These are phyloP conservation scores for Albula glossodonta DNA, from an alignment of 2,113 vertebrate genomes.

Conservation along the genomic window DNA sequence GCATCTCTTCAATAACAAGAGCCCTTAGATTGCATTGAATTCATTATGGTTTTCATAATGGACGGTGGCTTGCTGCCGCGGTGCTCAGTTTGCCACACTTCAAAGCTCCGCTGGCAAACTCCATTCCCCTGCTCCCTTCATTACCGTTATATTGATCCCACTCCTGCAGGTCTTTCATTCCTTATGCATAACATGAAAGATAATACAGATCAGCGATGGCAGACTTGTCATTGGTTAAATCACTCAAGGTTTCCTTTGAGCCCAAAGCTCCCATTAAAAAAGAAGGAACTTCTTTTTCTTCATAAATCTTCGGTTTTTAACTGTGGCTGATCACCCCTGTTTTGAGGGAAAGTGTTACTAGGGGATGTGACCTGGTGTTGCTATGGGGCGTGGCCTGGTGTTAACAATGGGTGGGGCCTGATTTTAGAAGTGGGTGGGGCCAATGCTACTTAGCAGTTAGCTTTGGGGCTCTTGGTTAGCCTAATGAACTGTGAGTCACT, in stretches of 20 bases:
- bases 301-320: not conserved
- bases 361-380: not conserved
- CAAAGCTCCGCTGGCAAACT: constrained; percentile 18
- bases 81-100: constrained; percentile 14
- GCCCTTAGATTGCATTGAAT: constrained; percentile 17
- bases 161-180: constrained; percentile 1
- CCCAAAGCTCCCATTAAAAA: not conserved
- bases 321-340: not conserved
- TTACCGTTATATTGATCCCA: constrained; percentile 22
- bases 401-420: not conserved
- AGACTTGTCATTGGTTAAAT: constrained; percentile 30
- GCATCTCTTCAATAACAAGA: constrained; percentile 16
- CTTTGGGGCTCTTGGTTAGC: no score
- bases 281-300: not conserved
- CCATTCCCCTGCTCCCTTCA: not conserved
- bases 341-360: no score
- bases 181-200: constrained; percentile 29
- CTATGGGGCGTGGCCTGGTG: not conserved
- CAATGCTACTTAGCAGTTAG: no score
- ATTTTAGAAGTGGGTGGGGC: no score
- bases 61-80: not conserved
- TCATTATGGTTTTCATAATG: constrained; percentile 26
- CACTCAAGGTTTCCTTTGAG: constrained; percentile 25
- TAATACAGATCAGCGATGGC: constrained; percentile 16
- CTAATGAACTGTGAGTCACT: no score